These are phyloP conservation scores for Melanotaenia trifasciata DNA, from an alignment of 2,797 vertebrate species.

Conservation along the genomic window DNA sequence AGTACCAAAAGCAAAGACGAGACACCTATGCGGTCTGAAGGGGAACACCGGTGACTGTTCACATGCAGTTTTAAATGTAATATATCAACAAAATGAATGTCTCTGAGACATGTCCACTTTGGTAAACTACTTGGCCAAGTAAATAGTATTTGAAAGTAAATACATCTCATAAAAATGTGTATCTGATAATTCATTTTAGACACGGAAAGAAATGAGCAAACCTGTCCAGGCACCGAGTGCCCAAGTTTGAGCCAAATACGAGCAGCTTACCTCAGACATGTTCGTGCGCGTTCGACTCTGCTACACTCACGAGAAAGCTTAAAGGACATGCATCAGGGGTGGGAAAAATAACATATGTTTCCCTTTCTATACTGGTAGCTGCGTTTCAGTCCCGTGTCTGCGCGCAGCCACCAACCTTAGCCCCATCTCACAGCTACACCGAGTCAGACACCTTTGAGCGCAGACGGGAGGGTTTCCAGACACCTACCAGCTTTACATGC, in stretches of 20 bases:
- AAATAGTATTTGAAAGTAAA: background rate
- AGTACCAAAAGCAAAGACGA: background rate
- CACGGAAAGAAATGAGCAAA: background rate
- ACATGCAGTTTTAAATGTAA: background rate
- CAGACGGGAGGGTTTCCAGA: constrained; percentile 57
- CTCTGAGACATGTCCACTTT: background rate
- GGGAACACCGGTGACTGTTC: background rate
- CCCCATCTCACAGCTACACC: constrained; percentile 27
- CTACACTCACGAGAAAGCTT: constrained; percentile 39
- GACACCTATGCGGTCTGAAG: background rate
- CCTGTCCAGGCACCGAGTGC: background rate
- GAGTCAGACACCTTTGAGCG: constrained; percentile 46
- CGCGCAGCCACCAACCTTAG: constrained; percentile 44
- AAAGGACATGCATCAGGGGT: constrained; percentile 2
- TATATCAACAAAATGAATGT: background rate
- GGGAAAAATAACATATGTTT: constrained; percentile 27
- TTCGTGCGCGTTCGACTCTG: constrained; percentile 21
- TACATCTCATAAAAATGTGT: background rate
- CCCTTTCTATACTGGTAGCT: constrained; percentile 25
- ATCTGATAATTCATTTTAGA: background rate
- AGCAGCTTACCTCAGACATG: constrained; percentile 55
- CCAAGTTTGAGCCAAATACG: constrained; percentile 39
- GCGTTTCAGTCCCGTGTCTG: constrained; percentile 22
- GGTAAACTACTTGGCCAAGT: background rate
- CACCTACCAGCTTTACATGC: constrained; percentile 86